Conservation (phyloP, 2,113 vertebrate genomes). For the Petaurus breviceps region DNA sequence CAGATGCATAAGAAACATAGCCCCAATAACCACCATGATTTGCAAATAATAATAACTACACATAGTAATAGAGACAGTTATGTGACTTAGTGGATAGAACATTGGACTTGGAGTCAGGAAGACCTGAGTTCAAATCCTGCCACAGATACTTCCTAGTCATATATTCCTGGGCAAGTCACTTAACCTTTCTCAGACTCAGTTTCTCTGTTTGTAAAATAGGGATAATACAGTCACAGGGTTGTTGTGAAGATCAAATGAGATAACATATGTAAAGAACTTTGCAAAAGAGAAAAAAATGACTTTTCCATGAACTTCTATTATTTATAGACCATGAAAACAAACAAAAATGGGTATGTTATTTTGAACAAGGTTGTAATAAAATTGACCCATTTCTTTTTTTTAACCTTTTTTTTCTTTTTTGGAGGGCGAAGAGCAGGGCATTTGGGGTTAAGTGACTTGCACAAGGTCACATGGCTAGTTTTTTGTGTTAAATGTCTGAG, state of each 20-base stretch:
- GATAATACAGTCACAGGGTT: not conserved
- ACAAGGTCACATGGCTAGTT: too few relatives aligned
- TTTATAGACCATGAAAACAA: not conserved
- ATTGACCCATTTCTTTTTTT: not conserved
- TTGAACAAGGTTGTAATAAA: not conserved
- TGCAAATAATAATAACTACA: not conserved
- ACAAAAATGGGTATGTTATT: not conserved
- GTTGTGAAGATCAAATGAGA: not conserved
- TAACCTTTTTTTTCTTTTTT: too few relatives aligned
- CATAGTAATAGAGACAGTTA: not conserved
- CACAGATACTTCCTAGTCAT: not conserved
- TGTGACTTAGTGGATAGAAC: not conserved
- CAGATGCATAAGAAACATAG: not conserved
- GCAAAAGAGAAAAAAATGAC: not conserved
- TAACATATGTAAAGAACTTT: not conserved
- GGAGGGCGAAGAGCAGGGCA: too few relatives aligned
- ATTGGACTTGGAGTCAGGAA: not conserved
- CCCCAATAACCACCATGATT: not conserved
- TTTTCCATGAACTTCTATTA: not conserved
- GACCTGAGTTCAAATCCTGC: not conserved
- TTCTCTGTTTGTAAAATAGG: not conserved
- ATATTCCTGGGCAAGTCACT: not conserved
- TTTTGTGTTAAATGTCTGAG: too few relatives aligned
- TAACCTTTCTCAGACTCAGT: not conserved
- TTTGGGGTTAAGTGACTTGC: too few relatives aligned